Base-by-base conservation (phyloP, 2,797 vertebrate species). In the Etheostoma nigrum region DNA sequence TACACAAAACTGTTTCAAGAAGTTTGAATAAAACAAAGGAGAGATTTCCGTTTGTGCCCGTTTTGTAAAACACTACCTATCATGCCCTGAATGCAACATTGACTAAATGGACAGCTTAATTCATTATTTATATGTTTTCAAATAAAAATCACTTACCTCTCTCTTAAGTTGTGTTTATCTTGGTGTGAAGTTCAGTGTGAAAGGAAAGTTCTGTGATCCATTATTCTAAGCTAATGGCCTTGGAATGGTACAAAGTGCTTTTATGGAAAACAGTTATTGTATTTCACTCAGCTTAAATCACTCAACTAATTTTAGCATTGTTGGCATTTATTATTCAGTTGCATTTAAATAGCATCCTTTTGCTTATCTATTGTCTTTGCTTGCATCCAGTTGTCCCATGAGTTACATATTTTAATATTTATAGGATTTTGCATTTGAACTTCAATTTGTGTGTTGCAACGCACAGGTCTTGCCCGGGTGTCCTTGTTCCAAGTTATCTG, bases 61-160 rank as follows among this genome's bases (percentile, higher is more conserved):
- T 69, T 67, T 70, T 72, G 21, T 23, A 45, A 19, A 58, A 45
- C 16, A 42, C 71, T 40, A 73, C 49, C 44, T 64, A 40, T 71
- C 16, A 61, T 71, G 44, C 25, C 51, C 62, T 71, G 54, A 82
- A 73, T 73, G 27, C 62, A 84, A 40, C 69, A 68, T 3, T 53
- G 65, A 67, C 55, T 72, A 66, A 82, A 71, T 47, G 49, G 44
- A 79, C 70, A 53, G 18, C 47, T 91, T 57, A 80, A 40, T 44
- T 44, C 15, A 91, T 85, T 86, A 89, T 93, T 86, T 23, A 91
- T 52, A 27, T 66, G 76, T 71, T 90, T 82, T 68, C 81, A 85
- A 69, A 87, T 79, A 84, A 76, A 88, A 83, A 40, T 74, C 59
- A 80, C 73, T 79, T 76, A 78, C 68, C 62, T 78, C 65, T 72